Evolutionary conservation across 2,888 invertebrate species (phyloP), one percentile per base, ranked within the genome.

Genomic region (Ectropis crepuscularia): DNA sequence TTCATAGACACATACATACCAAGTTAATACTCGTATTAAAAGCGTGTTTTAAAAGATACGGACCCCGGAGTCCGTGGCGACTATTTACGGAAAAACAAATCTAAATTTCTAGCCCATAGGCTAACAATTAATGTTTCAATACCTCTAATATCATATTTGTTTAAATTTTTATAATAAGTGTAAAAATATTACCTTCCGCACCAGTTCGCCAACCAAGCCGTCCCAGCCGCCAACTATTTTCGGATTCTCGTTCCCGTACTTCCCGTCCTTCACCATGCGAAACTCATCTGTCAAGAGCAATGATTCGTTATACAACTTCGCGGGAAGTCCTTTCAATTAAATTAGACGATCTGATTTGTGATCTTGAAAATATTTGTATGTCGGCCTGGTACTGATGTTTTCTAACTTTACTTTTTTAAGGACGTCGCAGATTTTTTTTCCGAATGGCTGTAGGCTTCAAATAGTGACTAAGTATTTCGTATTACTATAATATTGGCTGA

Each of bases 201-300:
- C 94, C 70, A 98, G 93, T 88, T 98, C 98, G 51, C 98, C 98
- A 57, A 98, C 96, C 95, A 97, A 96, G 54, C 98, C 98, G 81
- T 98, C 97, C 98, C 98, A 98, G 38, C 97, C 97, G 5, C 96
- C 96, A 68, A 95, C 94, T 2, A 95, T 94, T 68, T 95, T 95
- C 9, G 95, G 94, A 86, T 97, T 96, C 87, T 96, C 96, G 16
- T 95, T 94, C 5, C 99, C 98, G 82, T 98, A 98, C 82, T 96
- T 95, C 38, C 96, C 96, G 88, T 99, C 98, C 80, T 96, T 96
- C 11, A 98, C 98, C 70, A 97, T 92, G 68, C 96, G 94, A 69
- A 99, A 92, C 85, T 97, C 96, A 93, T 97, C 98, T 98, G 93
- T 89, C 76, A 78, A 82, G 74, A 72, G 69, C 65, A 66, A 72